These are phyloP conservation scores for Plutomurus gul DNA, from an alignment of 1,140 invertebrate species.

Conservation along the genomic window DNA sequence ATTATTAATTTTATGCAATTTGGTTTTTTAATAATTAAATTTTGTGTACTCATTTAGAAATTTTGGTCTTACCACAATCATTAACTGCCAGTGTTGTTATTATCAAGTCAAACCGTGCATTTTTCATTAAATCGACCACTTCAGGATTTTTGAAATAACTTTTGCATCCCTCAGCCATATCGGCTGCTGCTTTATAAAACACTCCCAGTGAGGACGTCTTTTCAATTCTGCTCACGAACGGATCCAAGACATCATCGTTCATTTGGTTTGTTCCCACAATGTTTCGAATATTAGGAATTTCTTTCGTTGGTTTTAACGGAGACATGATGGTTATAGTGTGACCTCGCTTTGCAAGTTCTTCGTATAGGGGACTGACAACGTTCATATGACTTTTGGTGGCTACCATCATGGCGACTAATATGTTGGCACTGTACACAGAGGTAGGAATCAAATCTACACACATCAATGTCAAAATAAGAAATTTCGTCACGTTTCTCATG, in stretches of 20 bases:
- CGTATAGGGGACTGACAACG: neutral
- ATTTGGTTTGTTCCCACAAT: neutral
- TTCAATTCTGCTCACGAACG: neutral
- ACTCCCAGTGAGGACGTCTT: neutral
- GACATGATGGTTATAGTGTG: neutral
- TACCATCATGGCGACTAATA: neutral
- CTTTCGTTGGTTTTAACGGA: neutral
- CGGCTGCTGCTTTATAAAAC: neutral
- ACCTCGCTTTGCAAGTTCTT: neutral
- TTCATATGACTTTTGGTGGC: neutral
- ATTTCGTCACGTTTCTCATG: neutral
- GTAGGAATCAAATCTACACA: neutral
- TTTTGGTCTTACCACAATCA: neutral
- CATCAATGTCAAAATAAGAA: neutral
- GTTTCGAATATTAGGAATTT: neutral
- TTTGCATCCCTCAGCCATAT: neutral
- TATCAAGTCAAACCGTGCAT: neutral
- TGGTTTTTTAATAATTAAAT: too few relatives aligned
- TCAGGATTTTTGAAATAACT: neutral
- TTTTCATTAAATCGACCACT: neutral
- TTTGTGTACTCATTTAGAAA: too few relatives aligned
- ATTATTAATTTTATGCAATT: too few relatives aligned
- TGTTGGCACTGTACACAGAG: neutral
- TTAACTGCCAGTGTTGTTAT: neutral
- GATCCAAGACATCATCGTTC: neutral